Conservation (phyloP, 92 coral and sea anemone genomes). For the Micromussa lordhowensis region DNA sequence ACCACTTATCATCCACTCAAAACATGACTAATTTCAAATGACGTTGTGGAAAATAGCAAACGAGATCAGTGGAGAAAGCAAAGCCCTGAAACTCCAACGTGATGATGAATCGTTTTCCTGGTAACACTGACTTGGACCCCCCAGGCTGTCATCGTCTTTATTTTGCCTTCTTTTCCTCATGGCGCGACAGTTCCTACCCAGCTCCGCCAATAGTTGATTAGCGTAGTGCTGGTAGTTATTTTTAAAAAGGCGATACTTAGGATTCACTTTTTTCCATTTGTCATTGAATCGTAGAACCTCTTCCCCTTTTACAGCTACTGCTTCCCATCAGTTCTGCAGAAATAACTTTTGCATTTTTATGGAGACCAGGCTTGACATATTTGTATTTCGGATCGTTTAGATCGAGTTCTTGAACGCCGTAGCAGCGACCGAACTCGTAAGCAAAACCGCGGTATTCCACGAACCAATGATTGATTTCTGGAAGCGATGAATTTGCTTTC, state of each 20-base stretch:
- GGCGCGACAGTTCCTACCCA: neutral
- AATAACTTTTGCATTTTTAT: slow-evolving; percentile 4
- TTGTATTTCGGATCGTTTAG: too few relatives aligned
- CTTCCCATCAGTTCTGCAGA: neutral
- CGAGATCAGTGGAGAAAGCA: neutral
- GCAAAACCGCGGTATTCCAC: slow-evolving; percentile 58
- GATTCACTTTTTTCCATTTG: neutral
- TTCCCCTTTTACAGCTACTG: slow-evolving; percentile 43
- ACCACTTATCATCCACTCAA: neutral
- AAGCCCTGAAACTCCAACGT: neutral
- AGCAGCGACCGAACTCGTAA: slow-evolving; percentile 47
- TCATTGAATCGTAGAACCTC: neutral
- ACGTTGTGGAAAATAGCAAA: neutral
- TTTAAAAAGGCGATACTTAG: neutral
- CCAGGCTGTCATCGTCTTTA: neutral
- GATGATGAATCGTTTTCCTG: neutral
- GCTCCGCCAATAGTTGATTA: neutral
- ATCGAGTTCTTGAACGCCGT: slow-evolving; percentile 36
- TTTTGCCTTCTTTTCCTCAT: neutral
- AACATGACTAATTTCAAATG: neutral
- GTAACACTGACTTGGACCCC: neutral
- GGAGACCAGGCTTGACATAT: slow-evolving; percentile 32
- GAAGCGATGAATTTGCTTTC: too few relatives aligned
- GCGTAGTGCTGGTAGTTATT: slow-evolving; percentile 25
- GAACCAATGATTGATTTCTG: slow-evolving; percentile 24